Evolutionary conservation across 2,888 invertebrate species (phyloP).

Genomic region (Cephus runcator): DNA sequence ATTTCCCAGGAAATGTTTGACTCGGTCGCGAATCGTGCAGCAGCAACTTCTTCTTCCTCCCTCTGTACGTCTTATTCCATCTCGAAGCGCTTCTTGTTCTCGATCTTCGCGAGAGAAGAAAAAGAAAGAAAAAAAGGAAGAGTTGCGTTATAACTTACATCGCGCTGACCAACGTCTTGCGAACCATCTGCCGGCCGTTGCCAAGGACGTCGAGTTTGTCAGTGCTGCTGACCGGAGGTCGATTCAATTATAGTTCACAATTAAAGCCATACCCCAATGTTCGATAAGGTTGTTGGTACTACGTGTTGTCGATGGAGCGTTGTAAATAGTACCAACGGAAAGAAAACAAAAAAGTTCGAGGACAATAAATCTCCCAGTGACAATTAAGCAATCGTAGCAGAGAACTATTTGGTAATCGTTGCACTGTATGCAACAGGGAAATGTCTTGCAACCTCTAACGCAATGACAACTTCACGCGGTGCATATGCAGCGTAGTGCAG

Average conservation of each 20-base stretch:
- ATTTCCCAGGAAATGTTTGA: neutral
- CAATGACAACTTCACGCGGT: neutral
- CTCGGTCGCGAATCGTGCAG: neutral
- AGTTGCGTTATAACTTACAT: conserved; percentile 9
- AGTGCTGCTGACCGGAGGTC: conserved; percentile 36
- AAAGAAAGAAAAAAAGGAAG: neutral
- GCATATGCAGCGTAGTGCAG: neutral
- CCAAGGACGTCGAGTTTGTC: conserved; percentile 51
- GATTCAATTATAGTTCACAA: conserved; percentile 39
- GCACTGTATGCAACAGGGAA: neutral
- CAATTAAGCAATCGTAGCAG: neutral
- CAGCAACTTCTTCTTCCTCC: neutral
- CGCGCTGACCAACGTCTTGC: conserved; percentile 30
- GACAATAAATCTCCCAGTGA: neutral
- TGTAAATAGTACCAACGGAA: neutral
- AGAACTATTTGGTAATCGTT: neutral
- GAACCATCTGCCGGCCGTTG: conserved; percentile 46
- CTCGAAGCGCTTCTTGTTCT: neutral
- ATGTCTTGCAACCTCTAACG: too few relatives aligned
- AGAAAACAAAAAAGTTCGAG: neutral
- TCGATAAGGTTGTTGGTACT: conserved; percentile 25
- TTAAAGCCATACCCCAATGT: conserved; percentile 39
- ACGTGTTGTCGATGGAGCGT: neutral
- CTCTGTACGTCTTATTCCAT: neutral
- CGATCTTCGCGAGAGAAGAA: neutral